Evolutionary conservation across 2,797 vertebrate genomes (phyloP).

Genomic region (Sebastes hubbsi): DNA sequence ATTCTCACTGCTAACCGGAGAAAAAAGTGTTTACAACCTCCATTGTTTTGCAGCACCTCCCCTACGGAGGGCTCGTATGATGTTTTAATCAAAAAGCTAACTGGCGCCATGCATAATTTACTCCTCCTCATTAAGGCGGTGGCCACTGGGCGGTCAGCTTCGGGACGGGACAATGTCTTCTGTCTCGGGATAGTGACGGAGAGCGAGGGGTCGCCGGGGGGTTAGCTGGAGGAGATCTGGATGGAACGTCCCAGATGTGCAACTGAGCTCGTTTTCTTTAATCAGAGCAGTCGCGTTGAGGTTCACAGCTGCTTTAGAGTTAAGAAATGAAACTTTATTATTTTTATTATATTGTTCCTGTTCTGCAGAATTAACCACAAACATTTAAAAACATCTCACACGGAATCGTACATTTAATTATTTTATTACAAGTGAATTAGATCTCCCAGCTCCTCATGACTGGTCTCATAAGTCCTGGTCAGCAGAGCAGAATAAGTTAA

Average conservation of each 20-base stretch:
- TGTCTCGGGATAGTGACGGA: slow-evolving; percentile 64
- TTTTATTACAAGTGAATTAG: slow-evolving; percentile 68
- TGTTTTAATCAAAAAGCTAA: slow-evolving; percentile 98
- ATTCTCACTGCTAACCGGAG: slow-evolving; percentile 89
- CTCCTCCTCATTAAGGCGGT: slow-evolving; percentile 79
- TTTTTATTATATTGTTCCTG: background rate
- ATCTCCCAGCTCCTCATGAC: slow-evolving; percentile 86
- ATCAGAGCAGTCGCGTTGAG: background rate
- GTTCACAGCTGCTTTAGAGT: background rate
- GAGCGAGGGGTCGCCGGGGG: slow-evolving; percentile 66
- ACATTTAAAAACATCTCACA: background rate
- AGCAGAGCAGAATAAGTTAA: slow-evolving; percentile 99
- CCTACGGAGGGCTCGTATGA: slow-evolving; percentile 89
- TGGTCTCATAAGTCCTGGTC: slow-evolving; percentile 92
- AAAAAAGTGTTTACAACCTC: slow-evolving; percentile 90
- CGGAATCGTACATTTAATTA: slow-evolving; percentile 3
- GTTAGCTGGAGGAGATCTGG: slow-evolving; percentile 54
- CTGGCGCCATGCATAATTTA: slow-evolving; percentile 88
- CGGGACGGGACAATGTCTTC: slow-evolving; percentile 72
- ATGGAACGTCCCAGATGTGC: slow-evolving; percentile 61
- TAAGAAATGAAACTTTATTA: background rate
- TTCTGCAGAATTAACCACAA: background rate
- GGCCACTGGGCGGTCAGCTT: slow-evolving; percentile 78
- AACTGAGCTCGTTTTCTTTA: slow-evolving; percentile 8
- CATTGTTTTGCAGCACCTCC: slow-evolving; percentile 93